A percentile compares a stretch with the other conserved stretches of the same genome.
Conservation (phyloP, 2,888 invertebrate species). For the Trichogramma evanescens region DNA sequence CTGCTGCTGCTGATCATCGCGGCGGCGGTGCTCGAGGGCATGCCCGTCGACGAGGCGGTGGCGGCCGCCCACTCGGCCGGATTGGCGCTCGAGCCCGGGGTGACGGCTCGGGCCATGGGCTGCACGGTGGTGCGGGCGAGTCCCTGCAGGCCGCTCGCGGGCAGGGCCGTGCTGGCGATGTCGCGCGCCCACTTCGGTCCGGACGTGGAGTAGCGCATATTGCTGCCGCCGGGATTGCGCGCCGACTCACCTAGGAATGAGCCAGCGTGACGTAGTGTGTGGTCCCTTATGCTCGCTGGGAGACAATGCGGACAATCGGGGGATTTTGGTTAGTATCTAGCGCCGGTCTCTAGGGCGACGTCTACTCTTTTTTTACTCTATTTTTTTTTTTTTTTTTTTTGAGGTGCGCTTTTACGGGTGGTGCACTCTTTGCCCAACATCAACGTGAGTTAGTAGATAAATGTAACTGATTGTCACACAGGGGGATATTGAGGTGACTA, state of each 20-base stretch:
- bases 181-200: conserved; percentile 47
- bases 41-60: conserved; percentile 44
- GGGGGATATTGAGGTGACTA: too few species aligned
- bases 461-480: too few species aligned
- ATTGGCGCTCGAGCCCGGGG: conserved; percentile 34
- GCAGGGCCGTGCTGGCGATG: conserved; percentile 49
- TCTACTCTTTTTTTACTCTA: too few species aligned
- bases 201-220: conserved; percentile 41
- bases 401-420: too few species aligned
- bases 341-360: too few species aligned
- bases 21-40: conserved; percentile 35
- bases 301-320: too few species aligned
- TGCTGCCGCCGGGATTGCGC: conserved; percentile 51
- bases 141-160: conserved; percentile 50
- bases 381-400: too few species aligned
- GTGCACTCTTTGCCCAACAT: too few species aligned
- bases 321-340: too few species aligned
- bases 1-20: conserved; percentile 24
- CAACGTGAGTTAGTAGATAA: too few species aligned
- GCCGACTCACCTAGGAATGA: conserved; percentile 55
- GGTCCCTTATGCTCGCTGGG: conserved; percentile 61
- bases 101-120: conserved; percentile 36
- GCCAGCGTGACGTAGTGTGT: conserved; percentile 69
- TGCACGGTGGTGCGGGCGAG: conserved; percentile 39
- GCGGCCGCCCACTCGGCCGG: conserved; percentile 46